Evolutionary conservation across 2,888 invertebrate species (phyloP).

Genomic region (Macrosiphum euphorbiae): DNA sequence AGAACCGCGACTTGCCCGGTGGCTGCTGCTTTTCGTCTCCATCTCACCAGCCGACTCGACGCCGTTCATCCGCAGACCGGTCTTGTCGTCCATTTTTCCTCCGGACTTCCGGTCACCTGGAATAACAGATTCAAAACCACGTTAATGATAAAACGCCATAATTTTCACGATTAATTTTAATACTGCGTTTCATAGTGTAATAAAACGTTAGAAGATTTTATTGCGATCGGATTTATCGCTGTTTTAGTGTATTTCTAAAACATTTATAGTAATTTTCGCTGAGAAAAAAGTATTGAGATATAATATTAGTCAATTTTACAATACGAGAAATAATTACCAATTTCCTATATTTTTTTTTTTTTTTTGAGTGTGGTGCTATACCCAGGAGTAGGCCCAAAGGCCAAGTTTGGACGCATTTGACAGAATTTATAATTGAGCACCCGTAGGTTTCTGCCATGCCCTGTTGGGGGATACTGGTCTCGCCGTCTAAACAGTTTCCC

Average conservation of each 20-base stretch:
- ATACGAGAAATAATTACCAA: not conserved
- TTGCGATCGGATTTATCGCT: not conserved
- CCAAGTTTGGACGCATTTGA: too few species aligned
- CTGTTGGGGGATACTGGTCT: too few species aligned
- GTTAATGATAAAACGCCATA: not conserved
- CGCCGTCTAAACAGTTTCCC: too few species aligned
- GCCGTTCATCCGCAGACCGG: slow-evolving; percentile 38
- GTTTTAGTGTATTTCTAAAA: not conserved
- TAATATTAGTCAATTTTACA: not conserved
- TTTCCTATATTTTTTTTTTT: not conserved
- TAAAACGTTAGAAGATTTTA: not conserved
- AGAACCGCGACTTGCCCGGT: slow-evolving; percentile 48
- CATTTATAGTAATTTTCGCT: not conserved
- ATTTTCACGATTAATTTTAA: not conserved
- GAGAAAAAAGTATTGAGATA: not conserved
- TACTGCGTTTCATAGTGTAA: not conserved
- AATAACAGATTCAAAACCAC: not conserved
- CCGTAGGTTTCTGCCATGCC: too few species aligned
- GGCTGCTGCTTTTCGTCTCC: slow-evolving; percentile 61
- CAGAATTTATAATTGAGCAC: too few species aligned
- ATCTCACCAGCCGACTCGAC: slow-evolving; percentile 26
- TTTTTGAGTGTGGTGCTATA: too few species aligned
- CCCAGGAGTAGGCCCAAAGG: too few species aligned
- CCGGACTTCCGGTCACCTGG: slow-evolving; percentile 31
- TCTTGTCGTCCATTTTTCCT: slow-evolving; percentile 29